Evolutionary conservation across 2,888 invertebrate species (phyloP).

Genomic region (Dryobotodes eremita): DNA sequence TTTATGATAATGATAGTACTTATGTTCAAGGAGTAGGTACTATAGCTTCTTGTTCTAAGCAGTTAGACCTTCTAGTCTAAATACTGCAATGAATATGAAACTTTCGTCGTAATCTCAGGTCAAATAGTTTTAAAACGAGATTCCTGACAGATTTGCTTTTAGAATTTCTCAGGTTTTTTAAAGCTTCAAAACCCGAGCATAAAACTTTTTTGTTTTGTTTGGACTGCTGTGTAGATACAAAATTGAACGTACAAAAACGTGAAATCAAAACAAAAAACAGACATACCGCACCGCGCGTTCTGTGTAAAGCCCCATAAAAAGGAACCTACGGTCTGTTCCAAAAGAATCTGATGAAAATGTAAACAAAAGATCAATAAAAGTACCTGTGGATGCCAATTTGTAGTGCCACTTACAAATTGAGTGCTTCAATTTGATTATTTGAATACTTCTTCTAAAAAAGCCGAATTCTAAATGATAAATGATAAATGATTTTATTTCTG

Average conservation of each 20-base stretch:
- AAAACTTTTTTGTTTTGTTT: not conserved
- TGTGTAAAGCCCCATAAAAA: not conserved
- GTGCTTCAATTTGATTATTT: not conserved
- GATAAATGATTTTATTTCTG: too few species aligned
- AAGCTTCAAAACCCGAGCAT: not conserved
- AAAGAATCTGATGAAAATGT: not conserved
- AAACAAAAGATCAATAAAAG: not conserved
- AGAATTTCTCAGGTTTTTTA: constrained; percentile 1
- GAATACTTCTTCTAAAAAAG: not conserved
- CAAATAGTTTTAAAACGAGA: not conserved
- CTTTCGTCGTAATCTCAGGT: constrained; percentile 12
- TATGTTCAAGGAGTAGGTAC: constrained; percentile 11
- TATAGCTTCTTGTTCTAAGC: constrained; percentile 1
- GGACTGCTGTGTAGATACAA: not conserved
- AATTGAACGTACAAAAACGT: not conserved
- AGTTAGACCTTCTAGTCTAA: not conserved
- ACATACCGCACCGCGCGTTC: not conserved
- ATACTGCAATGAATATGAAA: constrained; percentile 13
- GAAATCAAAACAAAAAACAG: not conserved
- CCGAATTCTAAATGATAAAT: too few species aligned
- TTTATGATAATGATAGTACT: constrained; percentile 43
- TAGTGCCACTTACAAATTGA: not conserved
- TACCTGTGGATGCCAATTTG: not conserved
- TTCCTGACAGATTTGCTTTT: not conserved
- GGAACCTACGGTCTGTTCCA: not conserved